These are phyloP conservation scores for Myotis lucifugus DNA, from an alignment of 2,113 vertebrate species.

Conservation along the genomic window DNA sequence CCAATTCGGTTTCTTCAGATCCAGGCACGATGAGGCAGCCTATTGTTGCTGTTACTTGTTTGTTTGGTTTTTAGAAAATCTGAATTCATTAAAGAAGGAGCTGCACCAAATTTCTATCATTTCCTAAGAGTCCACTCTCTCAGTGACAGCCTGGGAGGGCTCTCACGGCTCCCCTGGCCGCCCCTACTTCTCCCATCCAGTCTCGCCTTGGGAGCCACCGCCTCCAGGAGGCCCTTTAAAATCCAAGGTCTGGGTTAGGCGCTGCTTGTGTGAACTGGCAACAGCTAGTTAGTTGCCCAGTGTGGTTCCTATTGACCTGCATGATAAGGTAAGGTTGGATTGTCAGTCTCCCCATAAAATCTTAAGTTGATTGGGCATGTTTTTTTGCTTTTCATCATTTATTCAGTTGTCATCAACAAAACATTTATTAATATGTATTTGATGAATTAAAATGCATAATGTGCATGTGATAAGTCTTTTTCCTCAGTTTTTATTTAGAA, in stretches of 20 bases:
- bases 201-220: background rate
- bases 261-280: background rate
- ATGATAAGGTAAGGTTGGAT: background rate
- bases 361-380: background rate
- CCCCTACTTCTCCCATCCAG: background rate
- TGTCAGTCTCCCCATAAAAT: background rate
- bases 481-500: background rate
- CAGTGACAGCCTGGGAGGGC: accelerated
- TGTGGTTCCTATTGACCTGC: background rate
- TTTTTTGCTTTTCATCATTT: background rate
- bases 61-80: background rate
- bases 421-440: background rate
- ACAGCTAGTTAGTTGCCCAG: accelerated
- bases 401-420: background rate
- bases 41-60: background rate
- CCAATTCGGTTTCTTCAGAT: background rate
- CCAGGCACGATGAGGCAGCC: background rate
- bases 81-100: background rate
- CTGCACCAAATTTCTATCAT: background rate
- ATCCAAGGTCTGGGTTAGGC: background rate
- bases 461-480: background rate
- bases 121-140: background rate
- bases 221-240: background rate
- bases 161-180: accelerated
- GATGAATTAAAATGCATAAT: background rate